Percentiles rank a stretch among this genome's conserved stretches.
phyloP scores from a whole-genome alignment of 2,797 vertebrate genomes.

The Bovichtus diacanthus region DNA sequence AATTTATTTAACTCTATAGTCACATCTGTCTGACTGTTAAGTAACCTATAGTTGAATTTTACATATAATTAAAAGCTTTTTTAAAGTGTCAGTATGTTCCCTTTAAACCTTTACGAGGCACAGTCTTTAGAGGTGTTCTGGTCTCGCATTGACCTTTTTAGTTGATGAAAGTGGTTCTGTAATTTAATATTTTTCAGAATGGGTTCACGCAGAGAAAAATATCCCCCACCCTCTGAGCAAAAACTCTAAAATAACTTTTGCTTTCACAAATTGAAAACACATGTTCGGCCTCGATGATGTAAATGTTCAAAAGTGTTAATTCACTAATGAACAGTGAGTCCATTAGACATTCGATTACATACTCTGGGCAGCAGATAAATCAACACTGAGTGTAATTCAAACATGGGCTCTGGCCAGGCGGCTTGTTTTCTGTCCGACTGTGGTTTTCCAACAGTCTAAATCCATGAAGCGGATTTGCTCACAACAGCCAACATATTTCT shows the following conservation, averaged over 20 bases:
- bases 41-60: not conserved
- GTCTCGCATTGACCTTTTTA: constrained; percentile 40
- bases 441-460: constrained; percentile 81
- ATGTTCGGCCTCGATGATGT: constrained; percentile 61
- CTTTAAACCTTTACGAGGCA: constrained; percentile 38
- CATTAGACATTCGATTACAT: constrained; percentile 80
- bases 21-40: constrained; percentile 5
- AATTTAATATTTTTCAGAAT: constrained; percentile 59
- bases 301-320: constrained; percentile 78
- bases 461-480: constrained; percentile 78
- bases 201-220: constrained; percentile 55
- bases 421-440: constrained; percentile 81
- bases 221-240: constrained; percentile 61
- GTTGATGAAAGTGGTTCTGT: constrained; percentile 36
- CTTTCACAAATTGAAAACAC: constrained; percentile 69
- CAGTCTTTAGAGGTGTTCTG: constrained; percentile 38
- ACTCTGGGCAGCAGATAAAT: constrained; percentile 80
- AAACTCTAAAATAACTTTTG: constrained; percentile 64
- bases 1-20: not conserved
- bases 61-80: not conserved
- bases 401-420: constrained; percentile 69
- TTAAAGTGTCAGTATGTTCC: constrained; percentile 26
- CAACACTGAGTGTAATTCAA: constrained; percentile 78
- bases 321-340: constrained; percentile 83
- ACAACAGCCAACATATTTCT: constrained; percentile 79